These are phyloP conservation scores for Poeciliopsis presidionis DNA, from an alignment of 2,797 vertebrate species.

Conservation along the genomic window DNA sequence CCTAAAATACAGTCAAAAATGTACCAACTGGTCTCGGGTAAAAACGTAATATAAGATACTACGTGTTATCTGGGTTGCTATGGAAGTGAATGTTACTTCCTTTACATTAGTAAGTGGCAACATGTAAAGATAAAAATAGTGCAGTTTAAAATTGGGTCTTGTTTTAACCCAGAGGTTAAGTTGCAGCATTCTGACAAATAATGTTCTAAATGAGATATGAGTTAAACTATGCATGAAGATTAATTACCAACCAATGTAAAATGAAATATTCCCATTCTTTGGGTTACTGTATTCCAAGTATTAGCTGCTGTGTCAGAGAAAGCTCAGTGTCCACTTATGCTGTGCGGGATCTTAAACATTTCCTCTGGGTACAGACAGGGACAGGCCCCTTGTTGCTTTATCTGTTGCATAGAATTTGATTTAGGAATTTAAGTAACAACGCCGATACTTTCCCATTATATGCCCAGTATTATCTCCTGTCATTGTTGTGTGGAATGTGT, in stretches of 20 bases:
- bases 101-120: background rate
- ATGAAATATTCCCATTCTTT: background rate
- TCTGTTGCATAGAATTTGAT: conserved; percentile 80
- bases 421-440: conserved; percentile 80
- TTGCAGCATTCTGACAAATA: background rate
- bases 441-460: conserved; percentile 76
- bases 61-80: background rate
- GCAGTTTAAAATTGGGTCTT: background rate
- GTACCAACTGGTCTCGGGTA: background rate
- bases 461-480: conserved; percentile 71
- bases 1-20: background rate
- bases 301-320: background rate
- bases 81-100: background rate
- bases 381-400: conserved; percentile 73
- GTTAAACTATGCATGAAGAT: background rate
- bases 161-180: background rate
- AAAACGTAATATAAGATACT: background rate
- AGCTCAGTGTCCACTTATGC: background rate
- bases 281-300: background rate
- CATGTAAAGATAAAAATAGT: background rate
- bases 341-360: background rate
- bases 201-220: background rate
- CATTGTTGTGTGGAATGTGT: conserved; percentile 72
- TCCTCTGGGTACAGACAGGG: conserved; percentile 6
- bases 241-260: background rate